A percentile compares a stretch with the other conserved stretches of the same genome.
phyloP scores from a whole-genome alignment of 2,113 vertebrate species.

The Pyrgilauda ruficollis region DNA sequence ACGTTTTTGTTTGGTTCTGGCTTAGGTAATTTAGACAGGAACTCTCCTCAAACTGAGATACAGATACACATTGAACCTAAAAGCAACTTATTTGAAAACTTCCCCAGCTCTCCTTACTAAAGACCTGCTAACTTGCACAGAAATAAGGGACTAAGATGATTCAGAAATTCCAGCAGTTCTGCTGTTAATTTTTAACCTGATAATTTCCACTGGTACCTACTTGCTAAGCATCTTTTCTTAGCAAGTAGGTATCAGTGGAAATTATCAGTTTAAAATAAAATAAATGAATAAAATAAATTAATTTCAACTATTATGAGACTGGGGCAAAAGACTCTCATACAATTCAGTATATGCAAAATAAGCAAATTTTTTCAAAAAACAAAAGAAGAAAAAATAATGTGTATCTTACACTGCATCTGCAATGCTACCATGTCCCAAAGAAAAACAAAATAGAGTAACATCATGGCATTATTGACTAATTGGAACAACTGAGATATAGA shows the following conservation, averaged over 20 bases:
- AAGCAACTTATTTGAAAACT: background rate
- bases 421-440: background rate
- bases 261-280: too few species aligned
- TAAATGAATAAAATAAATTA: background rate
- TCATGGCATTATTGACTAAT: background rate
- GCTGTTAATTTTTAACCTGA: background rate
- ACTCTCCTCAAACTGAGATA: background rate
- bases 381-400: background rate
- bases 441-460: background rate
- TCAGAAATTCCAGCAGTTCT: background rate
- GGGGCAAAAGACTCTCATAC: background rate
- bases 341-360: background rate
- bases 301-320: background rate
- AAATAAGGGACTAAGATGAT: background rate
- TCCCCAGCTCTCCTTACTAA: background rate
- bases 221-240: background rate
- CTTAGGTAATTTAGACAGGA: background rate
- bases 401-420: background rate
- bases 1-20: background rate
- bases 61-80: background rate
- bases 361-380: background rate
- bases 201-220: background rate
- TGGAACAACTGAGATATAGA: background rate
- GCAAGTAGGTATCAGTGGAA: too few species aligned
- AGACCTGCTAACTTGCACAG: background rate